Conservation (phyloP, 2,113 vertebrate genomes). For the Tragelaphus buxtoni region DNA sequence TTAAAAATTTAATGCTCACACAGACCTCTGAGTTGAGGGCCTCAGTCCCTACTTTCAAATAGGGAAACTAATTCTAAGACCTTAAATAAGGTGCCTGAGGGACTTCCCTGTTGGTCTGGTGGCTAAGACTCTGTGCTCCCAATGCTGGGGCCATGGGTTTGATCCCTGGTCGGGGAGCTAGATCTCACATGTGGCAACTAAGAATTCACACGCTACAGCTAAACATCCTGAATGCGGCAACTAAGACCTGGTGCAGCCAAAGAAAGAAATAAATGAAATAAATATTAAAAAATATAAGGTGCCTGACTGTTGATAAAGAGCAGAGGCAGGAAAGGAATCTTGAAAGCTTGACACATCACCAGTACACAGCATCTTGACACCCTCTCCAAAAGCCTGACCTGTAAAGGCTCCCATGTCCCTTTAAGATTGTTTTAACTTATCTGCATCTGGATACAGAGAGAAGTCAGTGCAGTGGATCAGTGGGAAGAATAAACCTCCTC, state of each 20-base stretch:
- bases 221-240: background rate
- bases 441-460: background rate
- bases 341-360: background rate
- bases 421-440: background rate
- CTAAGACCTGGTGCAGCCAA: background rate
- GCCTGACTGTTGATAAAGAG: background rate
- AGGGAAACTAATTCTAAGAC: background rate
- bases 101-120: background rate
- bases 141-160: background rate
- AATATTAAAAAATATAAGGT: background rate
- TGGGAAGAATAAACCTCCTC: background rate
- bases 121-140: background rate
- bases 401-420: background rate
- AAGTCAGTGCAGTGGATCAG: background rate
- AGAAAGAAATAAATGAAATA: background rate
- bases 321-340: background rate
- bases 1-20: background rate
- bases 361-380: background rate
- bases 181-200: background rate
- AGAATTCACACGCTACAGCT: background rate
- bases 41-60: background rate
- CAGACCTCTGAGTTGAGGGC: background rate
- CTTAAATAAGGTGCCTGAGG: background rate
- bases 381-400: background rate
- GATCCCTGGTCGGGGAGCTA: background rate